These are phyloP conservation scores for Selenia dentaria DNA, from an alignment of 2,888 invertebrate species.

Conservation along the genomic window DNA sequence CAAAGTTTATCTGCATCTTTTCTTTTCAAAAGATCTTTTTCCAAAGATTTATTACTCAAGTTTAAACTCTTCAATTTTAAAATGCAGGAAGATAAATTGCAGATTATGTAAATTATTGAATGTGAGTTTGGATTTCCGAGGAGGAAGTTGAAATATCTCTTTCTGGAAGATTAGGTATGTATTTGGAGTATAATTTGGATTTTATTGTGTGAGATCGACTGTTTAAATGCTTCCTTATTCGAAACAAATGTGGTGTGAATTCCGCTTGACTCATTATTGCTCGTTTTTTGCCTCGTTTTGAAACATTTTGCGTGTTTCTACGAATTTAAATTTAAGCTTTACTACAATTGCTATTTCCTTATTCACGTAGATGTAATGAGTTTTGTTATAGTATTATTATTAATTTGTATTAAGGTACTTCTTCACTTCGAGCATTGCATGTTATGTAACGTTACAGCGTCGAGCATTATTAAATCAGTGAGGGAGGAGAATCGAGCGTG, in stretches of 20 bases:
- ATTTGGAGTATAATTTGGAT: constrained; percentile 4
- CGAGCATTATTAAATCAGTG: too few species aligned
- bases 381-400: too few species aligned
- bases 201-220: constrained; percentile 13
- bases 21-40: constrained; percentile 23
- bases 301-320: too few species aligned
- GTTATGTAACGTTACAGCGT: too few species aligned
- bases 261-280: background rate
- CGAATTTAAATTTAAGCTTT: too few species aligned
- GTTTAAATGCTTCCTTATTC: constrained; percentile 17
- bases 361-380: too few species aligned
- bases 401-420: too few species aligned
- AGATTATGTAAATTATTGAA: constrained; percentile 14
- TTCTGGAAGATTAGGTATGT: constrained; percentile 12
- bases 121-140: constrained; percentile 1
- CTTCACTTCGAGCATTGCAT: too few species aligned
- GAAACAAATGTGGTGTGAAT: constrained; percentile 9
- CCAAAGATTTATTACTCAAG: constrained; percentile 12
- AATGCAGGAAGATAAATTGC: constrained; percentile 14
- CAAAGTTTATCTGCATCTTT: constrained; percentile 25
- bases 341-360: too few species aligned
- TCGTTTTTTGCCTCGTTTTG: constrained; percentile 5
- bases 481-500: too few species aligned
- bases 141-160: constrained; percentile 1
- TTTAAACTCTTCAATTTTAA: constrained; percentile 12